These are phyloP conservation scores for Sylvilagus bachmani DNA, from an alignment of 2,113 vertebrate species.

Conservation along the genomic window DNA sequence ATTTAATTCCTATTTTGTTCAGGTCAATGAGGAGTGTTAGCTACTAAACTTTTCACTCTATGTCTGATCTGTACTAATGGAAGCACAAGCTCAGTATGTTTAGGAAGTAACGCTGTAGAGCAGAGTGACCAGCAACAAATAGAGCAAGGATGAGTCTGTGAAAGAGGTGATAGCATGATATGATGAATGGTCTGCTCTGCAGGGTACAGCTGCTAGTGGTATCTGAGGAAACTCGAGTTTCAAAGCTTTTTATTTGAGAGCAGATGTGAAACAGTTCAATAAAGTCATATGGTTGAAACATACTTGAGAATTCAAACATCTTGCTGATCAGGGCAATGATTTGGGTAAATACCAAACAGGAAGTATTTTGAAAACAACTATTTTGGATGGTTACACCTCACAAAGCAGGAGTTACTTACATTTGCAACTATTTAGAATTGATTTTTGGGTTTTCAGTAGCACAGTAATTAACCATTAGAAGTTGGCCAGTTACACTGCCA, in stretches of 20 bases:
- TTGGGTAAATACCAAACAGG: background rate
- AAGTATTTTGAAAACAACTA: background rate
- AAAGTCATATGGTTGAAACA: background rate
- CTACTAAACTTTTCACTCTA: background rate
- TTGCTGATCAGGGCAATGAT: background rate
- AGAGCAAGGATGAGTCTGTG: background rate
- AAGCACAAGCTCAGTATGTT: background rate
- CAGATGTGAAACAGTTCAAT: background rate
- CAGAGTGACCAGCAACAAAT: background rate
- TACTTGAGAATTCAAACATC: background rate
- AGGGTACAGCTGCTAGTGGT: background rate
- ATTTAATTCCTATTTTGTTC: background rate
- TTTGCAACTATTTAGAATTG: conserved; percentile 6
- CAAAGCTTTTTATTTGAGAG: background rate
- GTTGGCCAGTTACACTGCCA: background rate
- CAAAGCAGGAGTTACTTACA: background rate
- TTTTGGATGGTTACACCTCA: background rate
- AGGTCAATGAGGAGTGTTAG: background rate
- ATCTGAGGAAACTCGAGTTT: background rate
- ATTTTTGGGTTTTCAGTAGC: background rate
- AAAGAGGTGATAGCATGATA: background rate
- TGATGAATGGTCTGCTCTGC: background rate
- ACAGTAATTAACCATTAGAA: background rate
- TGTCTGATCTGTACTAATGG: background rate
- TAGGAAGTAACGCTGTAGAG: background rate